Conservation (phyloP, 1,140 invertebrate genomes). For the Meloidogyne hapla region DNA sequence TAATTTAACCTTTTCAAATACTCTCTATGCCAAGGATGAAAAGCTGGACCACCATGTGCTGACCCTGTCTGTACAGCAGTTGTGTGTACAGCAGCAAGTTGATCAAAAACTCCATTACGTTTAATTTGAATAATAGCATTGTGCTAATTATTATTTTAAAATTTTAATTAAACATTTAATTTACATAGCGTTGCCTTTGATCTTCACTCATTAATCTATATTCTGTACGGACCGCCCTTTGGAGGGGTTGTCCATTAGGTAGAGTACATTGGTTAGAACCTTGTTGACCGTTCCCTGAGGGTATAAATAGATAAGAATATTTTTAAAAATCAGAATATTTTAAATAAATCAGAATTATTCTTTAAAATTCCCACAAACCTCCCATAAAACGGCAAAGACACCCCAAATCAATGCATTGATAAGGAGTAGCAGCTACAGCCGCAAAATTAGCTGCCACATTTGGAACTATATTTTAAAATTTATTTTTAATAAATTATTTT, state of each 20-base stretch:
- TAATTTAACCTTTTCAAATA: slow-evolving; percentile 19
- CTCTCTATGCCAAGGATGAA: slow-evolving; percentile 20
- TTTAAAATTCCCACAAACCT: slow-evolving; percentile 4
- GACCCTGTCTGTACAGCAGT: background rate
- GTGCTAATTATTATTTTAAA: background rate
- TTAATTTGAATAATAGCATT: slow-evolving; percentile 16
- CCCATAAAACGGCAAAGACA: slow-evolving; percentile 47
- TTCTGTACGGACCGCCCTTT: slow-evolving; percentile 47
- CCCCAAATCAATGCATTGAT: slow-evolving; percentile 55
- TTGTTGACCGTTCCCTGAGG: slow-evolving; percentile 41
- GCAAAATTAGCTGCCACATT: slow-evolving; percentile 45
- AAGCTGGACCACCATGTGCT: slow-evolving; percentile 16
- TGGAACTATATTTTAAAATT: background rate
- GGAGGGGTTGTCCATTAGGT: slow-evolving; percentile 38
- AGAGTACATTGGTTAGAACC: slow-evolving; percentile 39
- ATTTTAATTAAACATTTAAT: background rate
- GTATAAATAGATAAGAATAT: too few relatives aligned
- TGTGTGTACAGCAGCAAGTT: background rate
- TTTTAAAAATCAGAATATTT: background rate
- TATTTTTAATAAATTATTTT: background rate
- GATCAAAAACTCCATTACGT: background rate
- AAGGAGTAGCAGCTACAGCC: slow-evolving; percentile 41
- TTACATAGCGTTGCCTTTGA: slow-evolving; percentile 27
- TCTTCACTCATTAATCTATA: slow-evolving; percentile 42
- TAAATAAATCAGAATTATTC: background rate